Percentiles rank a stretch among this genome's conserved stretches.
phyloP scores from a whole-genome alignment of 2,888 invertebrate genomes.

The Rhabditoides inermis region DNA sequence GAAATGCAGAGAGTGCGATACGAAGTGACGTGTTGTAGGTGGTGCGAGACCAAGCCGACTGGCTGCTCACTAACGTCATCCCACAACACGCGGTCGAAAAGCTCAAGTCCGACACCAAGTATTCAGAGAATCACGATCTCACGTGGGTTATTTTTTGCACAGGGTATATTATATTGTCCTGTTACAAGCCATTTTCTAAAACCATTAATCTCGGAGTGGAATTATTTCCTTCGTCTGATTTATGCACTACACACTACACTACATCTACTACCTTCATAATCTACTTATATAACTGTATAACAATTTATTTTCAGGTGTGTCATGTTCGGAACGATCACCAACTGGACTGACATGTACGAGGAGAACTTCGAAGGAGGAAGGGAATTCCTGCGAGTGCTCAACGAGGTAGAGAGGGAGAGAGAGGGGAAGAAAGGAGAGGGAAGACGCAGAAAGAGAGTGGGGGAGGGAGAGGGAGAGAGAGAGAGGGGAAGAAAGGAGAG shows the following conservation, averaged over 20 bases:
- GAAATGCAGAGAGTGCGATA: slow-evolving; percentile 3
- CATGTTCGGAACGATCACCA: slow-evolving; percentile 89
- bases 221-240: too few species aligned
- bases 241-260: too few species aligned
- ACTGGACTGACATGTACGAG: slow-evolving; percentile 95
- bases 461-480: too few species aligned
- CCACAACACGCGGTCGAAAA: slow-evolving; percentile 88
- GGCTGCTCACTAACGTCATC: slow-evolving; percentile 90
- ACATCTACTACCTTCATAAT: too few species aligned
- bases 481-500: neutral
- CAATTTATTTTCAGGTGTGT: slow-evolving; percentile 62
- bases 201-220: too few species aligned
- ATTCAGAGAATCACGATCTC: too few species aligned
- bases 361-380: slow-evolving; percentile 85
- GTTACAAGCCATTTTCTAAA: too few species aligned
- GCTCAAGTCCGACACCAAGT: slow-evolving; percentile 77
- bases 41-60: slow-evolving; percentile 87
- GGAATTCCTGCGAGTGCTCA: slow-evolving; percentile 84
- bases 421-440: neutral
- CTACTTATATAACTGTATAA: neutral
- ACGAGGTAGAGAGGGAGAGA: slow-evolving; percentile 69
- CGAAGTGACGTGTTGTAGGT: slow-evolving; percentile 9
- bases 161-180: too few species aligned
- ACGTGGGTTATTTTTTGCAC: too few species aligned
- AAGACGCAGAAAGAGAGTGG: neutral